Evolutionary conservation across 2,888 invertebrate genomes (phyloP).

Genomic region (Drosophila maculinotata): DNA sequence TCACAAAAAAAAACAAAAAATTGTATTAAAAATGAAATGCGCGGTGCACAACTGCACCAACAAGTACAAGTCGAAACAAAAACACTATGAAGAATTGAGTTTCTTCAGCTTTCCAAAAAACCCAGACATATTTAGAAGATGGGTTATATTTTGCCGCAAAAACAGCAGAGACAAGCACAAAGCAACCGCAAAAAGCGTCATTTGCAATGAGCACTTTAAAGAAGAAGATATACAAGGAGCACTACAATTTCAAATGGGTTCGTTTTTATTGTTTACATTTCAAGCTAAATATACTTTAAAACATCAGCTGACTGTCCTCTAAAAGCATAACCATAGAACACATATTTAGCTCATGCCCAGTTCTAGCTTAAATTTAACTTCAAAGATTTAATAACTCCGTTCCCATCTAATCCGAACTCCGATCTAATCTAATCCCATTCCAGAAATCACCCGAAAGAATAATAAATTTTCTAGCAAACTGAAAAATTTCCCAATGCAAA

Average conservation of each 20-base stretch:
- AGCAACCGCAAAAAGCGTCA: slow-evolving; percentile 38
- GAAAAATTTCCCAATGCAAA: too few species aligned
- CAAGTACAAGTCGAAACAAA: slow-evolving; percentile 47
- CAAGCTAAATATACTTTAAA: too few species aligned
- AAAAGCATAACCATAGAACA: too few species aligned
- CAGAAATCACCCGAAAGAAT: too few species aligned
- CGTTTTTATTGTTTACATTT: slow-evolving; percentile 9
- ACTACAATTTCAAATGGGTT: slow-evolving; percentile 65
- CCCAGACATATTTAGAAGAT: slow-evolving; percentile 36
- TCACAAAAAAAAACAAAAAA: slow-evolving; percentile 5
- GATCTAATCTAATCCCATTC: too few species aligned
- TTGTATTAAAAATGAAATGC: slow-evolving; percentile 61
- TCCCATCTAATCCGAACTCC: too few species aligned
- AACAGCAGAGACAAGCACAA: slow-evolving; percentile 39
- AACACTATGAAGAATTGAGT: slow-evolving; percentile 47
- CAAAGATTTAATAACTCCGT: too few species aligned
- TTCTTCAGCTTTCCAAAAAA: slow-evolving; percentile 65
- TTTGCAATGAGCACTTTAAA: slow-evolving; percentile 65
- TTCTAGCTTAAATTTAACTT: too few species aligned
- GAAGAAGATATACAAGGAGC: slow-evolving; percentile 66
- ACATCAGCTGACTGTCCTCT: too few species aligned
- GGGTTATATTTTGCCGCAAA: slow-evolving; percentile 58
- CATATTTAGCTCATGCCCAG: too few species aligned
- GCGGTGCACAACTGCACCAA: slow-evolving; percentile 58
- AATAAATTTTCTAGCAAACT: too few species aligned